A percentile compares a stretch with the other conserved stretches of the same genome.
phyloP scores from a whole-genome alignment of 2,888 invertebrate genomes.

The Mamestra brassicae region DNA sequence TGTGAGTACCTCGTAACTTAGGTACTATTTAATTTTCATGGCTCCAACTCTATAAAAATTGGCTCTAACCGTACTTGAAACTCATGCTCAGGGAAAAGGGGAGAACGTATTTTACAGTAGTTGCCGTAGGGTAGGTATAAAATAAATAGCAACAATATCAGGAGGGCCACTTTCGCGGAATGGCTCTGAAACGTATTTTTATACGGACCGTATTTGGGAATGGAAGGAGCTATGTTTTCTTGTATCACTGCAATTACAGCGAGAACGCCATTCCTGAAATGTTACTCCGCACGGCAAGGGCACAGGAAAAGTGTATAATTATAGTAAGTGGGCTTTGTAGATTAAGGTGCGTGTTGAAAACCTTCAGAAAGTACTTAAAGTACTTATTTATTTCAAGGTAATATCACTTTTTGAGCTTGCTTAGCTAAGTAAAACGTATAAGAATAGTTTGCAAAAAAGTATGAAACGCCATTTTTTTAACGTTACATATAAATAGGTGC shows the following conservation, averaged over 20 bases:
- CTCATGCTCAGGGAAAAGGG: conserved; percentile 39
- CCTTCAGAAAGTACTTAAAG: not conserved
- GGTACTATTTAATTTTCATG: conserved; percentile 35
- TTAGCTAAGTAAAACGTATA: not conserved
- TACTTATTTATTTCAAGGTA: not conserved
- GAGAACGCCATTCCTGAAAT: conserved; percentile 31
- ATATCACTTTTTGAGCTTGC: not conserved
- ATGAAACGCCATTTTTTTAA: not conserved
- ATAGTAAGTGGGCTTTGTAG: not conserved
- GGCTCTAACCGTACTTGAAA: conserved; percentile 31
- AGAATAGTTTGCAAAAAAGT: not conserved
- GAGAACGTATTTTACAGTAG: conserved; percentile 47
- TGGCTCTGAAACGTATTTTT: conserved; percentile 65
- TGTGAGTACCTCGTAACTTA: not conserved
- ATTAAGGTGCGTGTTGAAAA: not conserved
- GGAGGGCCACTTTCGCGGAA: conserved; percentile 63
- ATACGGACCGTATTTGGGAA: conserved; percentile 58
- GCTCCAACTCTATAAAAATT: conserved; percentile 11
- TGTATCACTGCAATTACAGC: conserved; percentile 59
- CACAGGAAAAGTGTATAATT: not conserved
- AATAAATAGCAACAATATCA: conserved; percentile 68
- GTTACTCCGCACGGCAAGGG: conserved; percentile 7
- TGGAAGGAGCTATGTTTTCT: conserved; percentile 55
- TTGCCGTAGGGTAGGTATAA: conserved; percentile 56
- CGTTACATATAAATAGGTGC: not conserved